These are phyloP conservation scores for Botia almorhae DNA, from an alignment of 2,797 vertebrate species.

Conservation along the genomic window DNA sequence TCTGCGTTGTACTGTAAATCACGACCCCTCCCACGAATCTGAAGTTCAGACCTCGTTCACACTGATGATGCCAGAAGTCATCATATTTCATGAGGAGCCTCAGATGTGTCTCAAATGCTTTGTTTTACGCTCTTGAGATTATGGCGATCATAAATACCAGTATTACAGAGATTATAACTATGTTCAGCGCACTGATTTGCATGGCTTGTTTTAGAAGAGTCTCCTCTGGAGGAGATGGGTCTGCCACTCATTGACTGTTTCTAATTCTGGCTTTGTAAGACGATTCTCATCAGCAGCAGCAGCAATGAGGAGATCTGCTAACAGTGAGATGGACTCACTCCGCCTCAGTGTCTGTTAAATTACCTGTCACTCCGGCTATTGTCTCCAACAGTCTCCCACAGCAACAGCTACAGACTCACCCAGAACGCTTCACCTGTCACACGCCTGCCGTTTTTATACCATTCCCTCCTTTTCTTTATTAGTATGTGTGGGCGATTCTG, in stretches of 20 bases:
- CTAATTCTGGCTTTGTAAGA: slow-evolving; percentile 58
- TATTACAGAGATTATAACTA: slow-evolving; percentile 6
- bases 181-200: slow-evolving; percentile 3
- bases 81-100: background rate
- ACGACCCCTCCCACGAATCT: too few relatives aligned
- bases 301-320: slow-evolving; percentile 25
- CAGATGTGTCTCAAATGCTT: background rate
- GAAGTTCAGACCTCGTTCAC: too few relatives aligned
- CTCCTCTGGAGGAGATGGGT: slow-evolving; percentile 28
- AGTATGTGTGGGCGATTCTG: slow-evolving; percentile 51
- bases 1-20: too few relatives aligned
- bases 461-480: slow-evolving; percentile 25
- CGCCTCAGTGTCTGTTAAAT: slow-evolving; percentile 48
- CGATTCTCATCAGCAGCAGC: slow-evolving; percentile 47
- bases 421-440: background rate
- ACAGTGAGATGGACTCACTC: slow-evolving; percentile 31
- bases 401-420: slow-evolving; percentile 20
- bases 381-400: slow-evolving; percentile 14
- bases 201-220: slow-evolving; percentile 30
- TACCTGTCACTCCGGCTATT: slow-evolving; percentile 33
- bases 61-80: background rate
- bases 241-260: slow-evolving; percentile 63
- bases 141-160: too few relatives aligned
- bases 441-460: background rate
- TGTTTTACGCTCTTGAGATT: background rate